phyloP scores from a whole-genome alignment of 1,140 invertebrate genomes.

The Pseudomyrmex cubaensis region DNA sequence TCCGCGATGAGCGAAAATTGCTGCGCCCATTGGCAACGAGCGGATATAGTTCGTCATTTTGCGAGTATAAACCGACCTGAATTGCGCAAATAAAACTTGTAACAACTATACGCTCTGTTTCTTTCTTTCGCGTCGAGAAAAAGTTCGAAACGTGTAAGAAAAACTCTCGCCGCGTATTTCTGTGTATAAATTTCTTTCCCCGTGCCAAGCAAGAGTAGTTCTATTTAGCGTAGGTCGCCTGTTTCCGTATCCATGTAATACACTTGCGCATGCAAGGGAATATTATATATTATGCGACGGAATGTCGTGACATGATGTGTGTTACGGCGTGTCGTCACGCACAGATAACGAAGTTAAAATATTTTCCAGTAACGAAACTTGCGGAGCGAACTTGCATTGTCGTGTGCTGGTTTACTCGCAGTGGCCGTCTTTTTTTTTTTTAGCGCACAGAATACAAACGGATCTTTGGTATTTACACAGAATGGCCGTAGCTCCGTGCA shows the following conservation, averaged over 20 bases:
- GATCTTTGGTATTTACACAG: constrained; percentile 9
- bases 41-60: constrained; percentile 1
- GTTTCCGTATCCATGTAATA: constrained; percentile 10
- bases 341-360: constrained; percentile 58
- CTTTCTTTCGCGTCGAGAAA: constrained; percentile 16
- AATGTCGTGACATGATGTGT: constrained; percentile 50
- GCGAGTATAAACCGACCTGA: neutral
- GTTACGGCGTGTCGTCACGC: constrained; percentile 48
- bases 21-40: neutral
- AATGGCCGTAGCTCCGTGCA: neutral
- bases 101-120: neutral
- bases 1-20: constrained; percentile 10
- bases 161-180: neutral
- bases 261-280: constrained; percentile 13
- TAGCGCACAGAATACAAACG: neutral
- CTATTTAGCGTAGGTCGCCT: too few species aligned
- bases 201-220: too few species aligned
- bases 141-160: constrained; percentile 1
- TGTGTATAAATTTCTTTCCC: neutral
- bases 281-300: constrained; percentile 32
- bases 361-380: constrained; percentile 35
- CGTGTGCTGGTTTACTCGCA: neutral
- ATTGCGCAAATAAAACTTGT: neutral
- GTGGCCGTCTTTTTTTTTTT: too few species aligned
- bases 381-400: constrained; percentile 49